phyloP scores from a whole-genome alignment of 1,140 invertebrate species.

The Aphidius ervi region DNA sequence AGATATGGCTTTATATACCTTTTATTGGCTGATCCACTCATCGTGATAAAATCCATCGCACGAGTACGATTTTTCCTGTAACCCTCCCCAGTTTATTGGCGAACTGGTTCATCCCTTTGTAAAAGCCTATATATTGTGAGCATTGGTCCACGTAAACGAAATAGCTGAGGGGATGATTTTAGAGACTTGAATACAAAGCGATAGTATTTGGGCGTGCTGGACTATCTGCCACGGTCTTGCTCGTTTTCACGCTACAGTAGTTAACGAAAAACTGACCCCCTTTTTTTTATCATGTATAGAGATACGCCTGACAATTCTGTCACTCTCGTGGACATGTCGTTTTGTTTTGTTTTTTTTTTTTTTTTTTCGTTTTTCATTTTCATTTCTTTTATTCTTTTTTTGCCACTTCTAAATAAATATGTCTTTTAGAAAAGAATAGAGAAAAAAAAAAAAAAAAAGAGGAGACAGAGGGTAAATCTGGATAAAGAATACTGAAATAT shows the following conservation, averaged over 20 bases:
- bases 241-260: conserved; percentile 38
- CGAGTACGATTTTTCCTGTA: conserved; percentile 39
- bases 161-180: conserved; percentile 37
- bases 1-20: conserved; percentile 20
- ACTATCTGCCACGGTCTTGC: conserved; percentile 41
- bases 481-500: conserved; percentile 6
- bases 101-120: conserved; percentile 44
- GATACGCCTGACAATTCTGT: conserved; percentile 3
- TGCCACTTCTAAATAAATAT: too few relatives aligned
- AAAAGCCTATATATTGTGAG: conserved; percentile 34
- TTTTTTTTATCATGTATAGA: conserved; percentile 3
- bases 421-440: too few relatives aligned
- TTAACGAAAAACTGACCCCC: conserved; percentile 38
- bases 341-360: too few relatives aligned
- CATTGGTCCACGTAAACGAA: conserved; percentile 46
- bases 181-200: conserved; percentile 42
- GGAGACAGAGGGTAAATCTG: background rate
- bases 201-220: conserved; percentile 44
- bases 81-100: conserved; percentile 39
- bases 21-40: conserved; percentile 44
- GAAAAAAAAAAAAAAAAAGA: too few relatives aligned
- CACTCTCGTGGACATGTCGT: background rate
- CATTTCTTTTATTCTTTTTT: too few relatives aligned
- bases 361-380: too few relatives aligned
- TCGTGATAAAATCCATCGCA: conserved; percentile 39